A percentile compares a stretch with the other conserved stretches of the same genome.
phyloP scores from a whole-genome alignment of 2,113 vertebrate species.

The Sus scrofa region DNA sequence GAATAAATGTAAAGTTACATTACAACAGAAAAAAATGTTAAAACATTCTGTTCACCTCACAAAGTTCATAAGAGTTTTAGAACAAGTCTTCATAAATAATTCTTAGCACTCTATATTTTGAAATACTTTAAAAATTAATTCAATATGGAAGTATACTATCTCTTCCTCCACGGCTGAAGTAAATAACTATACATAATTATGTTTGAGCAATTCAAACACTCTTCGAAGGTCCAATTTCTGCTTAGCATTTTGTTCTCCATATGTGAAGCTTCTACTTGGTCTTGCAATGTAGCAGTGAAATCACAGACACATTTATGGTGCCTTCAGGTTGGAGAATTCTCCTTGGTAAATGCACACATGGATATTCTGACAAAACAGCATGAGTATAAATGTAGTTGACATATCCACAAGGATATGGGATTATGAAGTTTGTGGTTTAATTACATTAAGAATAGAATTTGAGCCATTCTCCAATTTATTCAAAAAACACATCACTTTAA shows the following conservation, averaged over 20 bases:
- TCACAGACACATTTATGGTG: neutral
- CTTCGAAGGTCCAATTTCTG: neutral
- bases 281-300: neutral
- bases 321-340: neutral
- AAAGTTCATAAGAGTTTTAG: neutral
- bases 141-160: neutral
- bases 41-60: neutral
- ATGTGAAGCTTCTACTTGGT: neutral
- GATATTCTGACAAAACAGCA: neutral
- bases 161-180: neutral
- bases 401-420: neutral
- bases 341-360: neutral
- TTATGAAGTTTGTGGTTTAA: constrained; percentile 5
- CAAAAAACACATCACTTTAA: constrained; percentile 42
- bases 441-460: constrained; percentile 24
- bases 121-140: neutral
- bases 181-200: neutral
- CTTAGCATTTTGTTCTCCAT: neutral
- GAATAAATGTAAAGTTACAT: neutral
- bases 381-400: neutral
- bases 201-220: neutral
- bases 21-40: neutral
- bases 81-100: neutral
- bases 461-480: constrained; percentile 69
- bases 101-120: neutral